These are phyloP conservation scores for Aspiorhynchus laticeps DNA, from an alignment of 2,113 vertebrate species.

Conservation along the genomic window DNA sequence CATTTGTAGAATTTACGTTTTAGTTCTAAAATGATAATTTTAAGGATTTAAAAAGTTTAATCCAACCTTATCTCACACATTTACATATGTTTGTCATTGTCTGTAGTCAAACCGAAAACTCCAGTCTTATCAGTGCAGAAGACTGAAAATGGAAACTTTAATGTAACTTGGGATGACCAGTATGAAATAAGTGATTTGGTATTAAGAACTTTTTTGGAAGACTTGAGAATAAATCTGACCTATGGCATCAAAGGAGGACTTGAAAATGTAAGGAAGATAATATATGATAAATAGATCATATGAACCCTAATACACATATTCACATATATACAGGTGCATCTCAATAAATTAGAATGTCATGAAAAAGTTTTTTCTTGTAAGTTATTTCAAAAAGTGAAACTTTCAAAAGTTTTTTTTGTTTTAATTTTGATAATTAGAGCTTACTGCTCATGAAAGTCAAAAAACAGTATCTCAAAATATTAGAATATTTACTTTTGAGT, in stretches of 20 bases:
- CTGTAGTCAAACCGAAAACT: slow-evolving; percentile 67
- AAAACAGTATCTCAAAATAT: too few species aligned
- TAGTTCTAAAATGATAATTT: not conserved
- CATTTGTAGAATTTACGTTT: fast-evolving
- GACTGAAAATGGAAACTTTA: slow-evolving; percentile 52
- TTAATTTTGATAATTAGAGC: too few species aligned
- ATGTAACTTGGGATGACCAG: slow-evolving; percentile 58
- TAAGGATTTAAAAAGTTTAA: not conserved
- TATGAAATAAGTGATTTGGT: not conserved
- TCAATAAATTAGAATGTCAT: too few species aligned
- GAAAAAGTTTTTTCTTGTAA: too few species aligned
- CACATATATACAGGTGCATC: too few species aligned
- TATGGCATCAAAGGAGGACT: slow-evolving; percentile 61
- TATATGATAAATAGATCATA: slow-evolving; percentile 39
- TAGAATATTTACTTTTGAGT: too few species aligned
- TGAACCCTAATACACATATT: not conserved
- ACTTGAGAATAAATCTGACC: slow-evolving; percentile 4
- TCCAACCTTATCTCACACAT: too few species aligned
- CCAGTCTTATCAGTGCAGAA: slow-evolving; percentile 55
- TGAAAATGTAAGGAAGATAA: slow-evolving; percentile 47
- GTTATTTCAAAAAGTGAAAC: too few species aligned
- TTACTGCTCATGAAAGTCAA: too few species aligned
- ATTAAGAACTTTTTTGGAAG: fast-evolving
- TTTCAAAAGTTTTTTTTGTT: too few species aligned
- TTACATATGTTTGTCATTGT: too few species aligned